A percentile compares a stretch with the other conserved stretches of the same genome.
Evolutionary conservation across 2,797 vertebrate species (phyloP).

Genomic region (Enteromius fasciolatus): DNA sequence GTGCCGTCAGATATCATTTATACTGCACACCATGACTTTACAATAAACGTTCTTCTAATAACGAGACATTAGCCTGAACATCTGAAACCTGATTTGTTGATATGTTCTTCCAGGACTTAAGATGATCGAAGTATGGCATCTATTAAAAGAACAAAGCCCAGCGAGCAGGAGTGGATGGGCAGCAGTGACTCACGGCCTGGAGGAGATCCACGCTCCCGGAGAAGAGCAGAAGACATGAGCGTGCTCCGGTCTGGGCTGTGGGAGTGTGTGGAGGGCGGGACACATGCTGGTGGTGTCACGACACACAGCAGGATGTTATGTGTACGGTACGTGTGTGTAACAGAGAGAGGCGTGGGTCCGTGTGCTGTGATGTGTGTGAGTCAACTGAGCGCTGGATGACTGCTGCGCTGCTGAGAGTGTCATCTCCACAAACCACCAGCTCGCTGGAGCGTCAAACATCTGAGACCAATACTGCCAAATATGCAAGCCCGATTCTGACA

Average conservation of each 20-base stretch:
- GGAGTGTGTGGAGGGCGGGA: conserved; percentile 43
- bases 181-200: conserved; percentile 22
- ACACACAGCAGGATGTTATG: conserved; percentile 45
- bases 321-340: conserved; percentile 15
- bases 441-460: too few species aligned
- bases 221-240: conserved; percentile 1
- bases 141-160: background rate
- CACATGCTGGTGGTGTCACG: conserved; percentile 49
- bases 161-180: background rate
- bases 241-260: conserved; percentile 25
- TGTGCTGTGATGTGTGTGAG: conserved; percentile 31
- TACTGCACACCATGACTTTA: conserved; percentile 36
- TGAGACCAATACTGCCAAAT: too few species aligned
- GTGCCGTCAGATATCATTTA: conserved; percentile 31
- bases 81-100: background rate
- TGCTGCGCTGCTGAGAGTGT: background rate
- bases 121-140: background rate
- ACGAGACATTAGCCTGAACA: background rate
- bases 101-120: background rate
- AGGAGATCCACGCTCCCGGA: background rate
- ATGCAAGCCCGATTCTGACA: too few species aligned
- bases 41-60: conserved; percentile 24
- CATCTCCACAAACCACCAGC: too few species aligned
- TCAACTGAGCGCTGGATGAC: conserved; percentile 41
- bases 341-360: conserved; percentile 20